Conservation (phyloP, 2,888 invertebrate genomes). For the Microctonus hyperodae region DNA sequence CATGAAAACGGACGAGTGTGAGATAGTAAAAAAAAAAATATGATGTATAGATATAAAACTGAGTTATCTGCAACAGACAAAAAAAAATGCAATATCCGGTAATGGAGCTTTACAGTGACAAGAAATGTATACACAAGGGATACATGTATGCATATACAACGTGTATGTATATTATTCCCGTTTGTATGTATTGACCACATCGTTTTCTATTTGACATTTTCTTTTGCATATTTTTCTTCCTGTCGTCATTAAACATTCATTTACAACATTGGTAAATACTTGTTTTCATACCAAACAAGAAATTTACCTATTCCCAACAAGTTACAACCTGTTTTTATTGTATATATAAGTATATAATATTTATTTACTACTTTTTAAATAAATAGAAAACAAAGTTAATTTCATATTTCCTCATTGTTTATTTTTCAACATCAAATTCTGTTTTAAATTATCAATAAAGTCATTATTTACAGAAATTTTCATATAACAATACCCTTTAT, state of each 20-base stretch:
- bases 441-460: not conserved
- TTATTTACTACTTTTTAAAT: no score
- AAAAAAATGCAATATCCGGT: constrained; percentile 22
- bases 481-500: not conserved
- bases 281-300: not conserved
- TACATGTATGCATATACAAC: constrained; percentile 1
- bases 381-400: no score
- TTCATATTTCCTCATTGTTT: no score
- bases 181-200: not conserved
- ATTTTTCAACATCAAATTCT: no score
- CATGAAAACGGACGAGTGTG: not conserved
- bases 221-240: not conserved
- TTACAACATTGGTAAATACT: not conserved
- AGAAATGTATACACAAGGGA: not conserved
- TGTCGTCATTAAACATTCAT: not conserved
- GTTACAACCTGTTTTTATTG: no score
- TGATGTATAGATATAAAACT: not conserved
- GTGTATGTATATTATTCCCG: constrained; percentile 5
- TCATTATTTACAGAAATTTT: not conserved
- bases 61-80: not conserved
- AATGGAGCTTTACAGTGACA: constrained; percentile 15
- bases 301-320: no score
- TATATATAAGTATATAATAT: constrained; percentile 15
- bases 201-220: not conserved
- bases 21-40: not conserved